These are phyloP conservation scores for Erebia epiphron DNA, from an alignment of 2,888 invertebrate species.

Conservation along the genomic window DNA sequence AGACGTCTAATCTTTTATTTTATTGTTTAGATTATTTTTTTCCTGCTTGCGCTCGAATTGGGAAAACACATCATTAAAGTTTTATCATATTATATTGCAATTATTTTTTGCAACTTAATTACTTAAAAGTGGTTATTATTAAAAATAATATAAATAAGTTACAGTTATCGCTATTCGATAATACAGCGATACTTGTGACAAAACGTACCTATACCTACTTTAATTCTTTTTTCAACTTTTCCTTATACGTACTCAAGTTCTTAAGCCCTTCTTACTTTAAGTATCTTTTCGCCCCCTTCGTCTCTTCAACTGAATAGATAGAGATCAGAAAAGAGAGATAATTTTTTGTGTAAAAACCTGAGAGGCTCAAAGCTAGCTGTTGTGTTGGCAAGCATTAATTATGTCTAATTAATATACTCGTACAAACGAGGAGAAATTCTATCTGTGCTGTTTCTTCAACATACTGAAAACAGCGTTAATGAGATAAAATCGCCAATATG, in stretches of 20 bases:
- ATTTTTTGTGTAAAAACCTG: not conserved
- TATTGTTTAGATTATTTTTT: too few species aligned
- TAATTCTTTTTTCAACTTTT: not conserved
- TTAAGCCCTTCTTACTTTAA: not conserved
- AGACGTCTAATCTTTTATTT: too few species aligned
- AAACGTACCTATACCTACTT: not conserved
- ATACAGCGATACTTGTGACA: not conserved
- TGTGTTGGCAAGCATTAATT: not conserved
- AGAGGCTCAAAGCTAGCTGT: not conserved
- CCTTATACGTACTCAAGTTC: not conserved
- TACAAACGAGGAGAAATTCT: constrained; percentile 13
- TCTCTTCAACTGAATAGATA: not conserved
- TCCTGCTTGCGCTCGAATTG: too few species aligned
- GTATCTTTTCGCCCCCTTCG: too few species aligned
- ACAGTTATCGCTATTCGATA: not conserved
- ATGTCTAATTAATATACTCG: constrained; percentile 5
- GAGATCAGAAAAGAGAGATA: not conserved
- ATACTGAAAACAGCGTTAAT: constrained; percentile 16
- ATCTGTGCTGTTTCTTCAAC: constrained; percentile 4
- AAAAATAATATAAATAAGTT: too few species aligned
- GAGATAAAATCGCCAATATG: constrained; percentile 13
- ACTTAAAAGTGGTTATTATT: too few species aligned
- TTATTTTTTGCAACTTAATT: too few species aligned
- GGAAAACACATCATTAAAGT: too few species aligned
- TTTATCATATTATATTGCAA: too few species aligned